Evolutionary conservation across 2,888 invertebrate species (phyloP), one percentile per base, ranked within the genome.

Genomic region (Cryptophagus acutangulus): DNA sequence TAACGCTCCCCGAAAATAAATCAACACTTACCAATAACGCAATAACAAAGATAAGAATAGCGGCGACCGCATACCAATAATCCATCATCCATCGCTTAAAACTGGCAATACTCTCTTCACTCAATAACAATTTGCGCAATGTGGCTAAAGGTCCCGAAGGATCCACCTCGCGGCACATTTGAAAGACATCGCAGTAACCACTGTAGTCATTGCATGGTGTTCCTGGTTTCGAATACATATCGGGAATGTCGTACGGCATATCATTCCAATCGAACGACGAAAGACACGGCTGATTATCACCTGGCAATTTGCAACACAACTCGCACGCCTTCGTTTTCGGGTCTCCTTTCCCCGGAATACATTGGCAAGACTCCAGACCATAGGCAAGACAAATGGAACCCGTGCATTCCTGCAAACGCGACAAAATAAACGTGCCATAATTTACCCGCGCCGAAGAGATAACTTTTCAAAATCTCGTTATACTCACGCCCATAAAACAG

Each of bases 331-430:
- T 88, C 17, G 87, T 88, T 49, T 84, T 79, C 57, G 81, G 78
- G 64, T 92, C 91, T 55, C 78, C 81, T 34, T 81, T 79, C 20
- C 83, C 82, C 3, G 89, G 82, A 53, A 84, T 81, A 67, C 93
- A 93, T 68, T 93, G 93, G 64, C 97, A 97, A 24, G 95, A 95
- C 71, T 94, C 91, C 69, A 97, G 77, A 8, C 93, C 92, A 66
- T 95, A 95, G 2, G 91, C 91, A 55, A 94, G 76, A 73, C 97
- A 99, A 63, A 99, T 94, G n/a, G 95, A 95, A 1, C 94, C 95
- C 0, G 93, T 93, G 65, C 97, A 97, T 69, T 94, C 89, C 87
- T 87, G 62, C 16, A 61, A 62, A 51, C n/a, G n/a, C n/a, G n/a
- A n/a, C n/a, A n/a, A n/a, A n/a, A n/a, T n/a, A n/a, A n/a, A n/a